Evolutionary conservation across 2,113 vertebrate species (phyloP), one percentile per base, ranked within the genome.

Genomic region (Alligator mississippiensis): DNA sequence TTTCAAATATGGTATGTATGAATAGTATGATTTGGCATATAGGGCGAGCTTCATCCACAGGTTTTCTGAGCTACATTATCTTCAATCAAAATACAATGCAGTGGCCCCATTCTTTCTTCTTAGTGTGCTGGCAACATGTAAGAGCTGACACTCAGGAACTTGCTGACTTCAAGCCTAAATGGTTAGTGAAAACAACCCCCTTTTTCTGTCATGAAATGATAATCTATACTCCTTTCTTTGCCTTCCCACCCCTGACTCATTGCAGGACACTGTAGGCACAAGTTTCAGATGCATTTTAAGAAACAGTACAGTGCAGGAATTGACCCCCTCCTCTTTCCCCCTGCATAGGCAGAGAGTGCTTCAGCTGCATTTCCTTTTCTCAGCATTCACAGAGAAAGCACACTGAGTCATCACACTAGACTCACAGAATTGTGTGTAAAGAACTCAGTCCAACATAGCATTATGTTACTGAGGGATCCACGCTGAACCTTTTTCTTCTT

Each of bases 401-500:
- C 47, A 47, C 47, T 9, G 47, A 47, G 47, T 47, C 47, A 47
- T 47, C 6, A 47, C 47, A 47, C 47, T 9, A 47, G 47, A 47
- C 47, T 47, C 47, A 47, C 47, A 47, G 47, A 47, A 47, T 47
- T 47, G 47, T 47, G 47, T 47, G 47, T 87, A 79, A 81, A 27
- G 77, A 87, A 82, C 82, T 75, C 83, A 68, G 79, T 90, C 87
- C 90, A 84, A 62, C 55, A 27, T 10, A 70, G n/a, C n/a, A 77
- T 89, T 87, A 77, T 72, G 9, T 28, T 72, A 85, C 90, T 68
- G 80, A 75, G 66, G 72, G 13, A 90, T 30, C 34, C 80, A 84
- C 92, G 89, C 80, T 80, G 61, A 93, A 88, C 61, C 83, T 72
- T 75, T 85, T 19, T 4, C 88, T 88, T 88, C 68, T 92, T 74